Percentiles rank a stretch among this genome's conserved stretches.
Conservation (phyloP, 2,113 vertebrate genomes). For the Anser brachyrhynchus region DNA sequence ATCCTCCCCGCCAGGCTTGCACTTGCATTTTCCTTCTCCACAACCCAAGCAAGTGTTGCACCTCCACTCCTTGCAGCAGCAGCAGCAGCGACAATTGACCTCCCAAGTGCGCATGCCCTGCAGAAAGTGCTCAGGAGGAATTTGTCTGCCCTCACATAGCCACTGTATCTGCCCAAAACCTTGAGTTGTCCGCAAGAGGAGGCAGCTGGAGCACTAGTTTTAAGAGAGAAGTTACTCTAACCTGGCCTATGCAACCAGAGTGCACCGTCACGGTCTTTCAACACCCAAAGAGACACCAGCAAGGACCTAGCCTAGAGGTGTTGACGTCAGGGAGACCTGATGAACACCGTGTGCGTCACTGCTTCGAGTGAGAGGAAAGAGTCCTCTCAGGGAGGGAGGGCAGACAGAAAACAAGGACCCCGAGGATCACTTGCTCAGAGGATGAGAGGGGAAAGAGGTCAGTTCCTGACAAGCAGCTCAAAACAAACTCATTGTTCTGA, state of each 20-base stretch:
- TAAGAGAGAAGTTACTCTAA: neutral
- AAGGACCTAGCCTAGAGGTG: neutral
- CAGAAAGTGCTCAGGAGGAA: neutral
- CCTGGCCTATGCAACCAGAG: neutral
- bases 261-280: neutral
- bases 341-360: neutral
- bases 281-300: neutral
- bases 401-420: neutral
- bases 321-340: neutral
- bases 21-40: neutral
- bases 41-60: neutral
- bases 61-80: neutral
- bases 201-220: neutral
- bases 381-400: neutral
- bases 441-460: conserved; percentile 39
- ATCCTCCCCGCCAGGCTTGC: conserved; percentile 17
- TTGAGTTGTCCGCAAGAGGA: neutral
- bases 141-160: rapidly evolving
- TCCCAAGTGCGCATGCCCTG: neutral
- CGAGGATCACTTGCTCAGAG: neutral
- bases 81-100: neutral
- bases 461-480: neutral
- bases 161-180: neutral
- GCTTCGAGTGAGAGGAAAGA: neutral
- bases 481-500: conserved; percentile 39